Conservation (phyloP, 2,888 invertebrate genomes). For the Anarsia innoxiella region DNA sequence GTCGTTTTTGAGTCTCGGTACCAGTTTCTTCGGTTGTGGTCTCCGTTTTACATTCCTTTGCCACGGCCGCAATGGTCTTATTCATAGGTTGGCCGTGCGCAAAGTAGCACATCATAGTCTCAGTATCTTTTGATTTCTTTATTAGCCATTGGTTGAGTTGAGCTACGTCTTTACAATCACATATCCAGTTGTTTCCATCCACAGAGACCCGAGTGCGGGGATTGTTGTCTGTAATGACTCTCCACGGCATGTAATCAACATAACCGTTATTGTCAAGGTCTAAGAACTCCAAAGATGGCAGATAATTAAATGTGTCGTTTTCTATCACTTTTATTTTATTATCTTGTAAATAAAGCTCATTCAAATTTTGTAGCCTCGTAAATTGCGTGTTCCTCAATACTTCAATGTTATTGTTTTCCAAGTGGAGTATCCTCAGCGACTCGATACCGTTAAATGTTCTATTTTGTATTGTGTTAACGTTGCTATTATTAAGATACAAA, state of each 20-base stretch:
- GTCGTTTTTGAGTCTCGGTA: conserved; percentile 70
- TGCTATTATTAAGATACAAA: conserved; percentile 86
- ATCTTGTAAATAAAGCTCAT: conserved; percentile 84
- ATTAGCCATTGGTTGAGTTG: conserved; percentile 82
- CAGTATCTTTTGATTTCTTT: conserved; percentile 79
- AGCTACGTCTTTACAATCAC: conserved; percentile 83
- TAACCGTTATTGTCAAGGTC: conserved; percentile 86
- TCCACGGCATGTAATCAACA: conserved; percentile 84
- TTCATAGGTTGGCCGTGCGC: conserved; percentile 69
- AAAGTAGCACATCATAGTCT: conserved; percentile 80
- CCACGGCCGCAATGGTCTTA: conserved; percentile 64
- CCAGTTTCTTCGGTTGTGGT: conserved; percentile 78
- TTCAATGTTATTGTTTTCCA: conserved; percentile 84
- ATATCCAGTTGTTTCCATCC: conserved; percentile 88
- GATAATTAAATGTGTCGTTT: conserved; percentile 84
- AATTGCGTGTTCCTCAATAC: conserved; percentile 86
- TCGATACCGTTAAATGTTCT: conserved; percentile 88
- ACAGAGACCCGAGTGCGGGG: conserved; percentile 81
- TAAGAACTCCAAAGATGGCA: conserved; percentile 82
- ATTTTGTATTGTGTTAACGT: conserved; percentile 84
- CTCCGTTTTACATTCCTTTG: conserved; percentile 76
- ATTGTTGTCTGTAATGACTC: conserved; percentile 79
- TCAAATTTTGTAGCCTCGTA: conserved; percentile 82
- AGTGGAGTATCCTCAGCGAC: conserved; percentile 82
- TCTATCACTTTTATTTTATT: conserved; percentile 83